Evolutionary conservation across 2,888 invertebrate species (phyloP), one percentile per base, ranked within the genome.

Genomic region (Altica lythri): DNA sequence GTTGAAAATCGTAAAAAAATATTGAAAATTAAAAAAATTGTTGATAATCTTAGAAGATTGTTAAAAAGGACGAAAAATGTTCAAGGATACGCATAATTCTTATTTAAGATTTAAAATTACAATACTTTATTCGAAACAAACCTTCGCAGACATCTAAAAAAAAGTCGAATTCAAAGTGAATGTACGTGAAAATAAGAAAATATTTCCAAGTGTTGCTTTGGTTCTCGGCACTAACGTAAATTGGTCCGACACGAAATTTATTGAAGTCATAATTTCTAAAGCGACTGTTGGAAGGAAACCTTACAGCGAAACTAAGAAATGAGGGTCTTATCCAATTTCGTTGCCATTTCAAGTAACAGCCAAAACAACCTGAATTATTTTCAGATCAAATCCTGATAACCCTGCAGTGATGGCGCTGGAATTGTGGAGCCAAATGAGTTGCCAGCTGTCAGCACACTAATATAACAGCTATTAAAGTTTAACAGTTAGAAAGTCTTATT

Each of bases 211-310:
- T 45, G 45, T 45, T 45, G 38, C 47, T 47, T 37, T 37, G 37
- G 14, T 29, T 9, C 32, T 46, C 46, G 46, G 47, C 48, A 48
- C 29, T 48, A 48, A 40, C 48, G 48, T 48, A 48, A 48, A 48
- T 48, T 40, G 48, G 38, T 30, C 30, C 48, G 48, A 48, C 40
- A 30, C 38, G 14, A 10, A 48, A 48, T 48, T 48, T 48, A 48
- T 48, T 13, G 48, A 48, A 38, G 48, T 40, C 38, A 48, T 48
- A 48, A 48, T 48, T 48, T 48, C 30, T 10, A 32, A 40, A 19
- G 48, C 48, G 38, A 40, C 48, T 27, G 48, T 38, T 40, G 48
- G 27, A 48, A 16, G 13, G 19, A 4, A 16, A 16, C 27, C 19
- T 19, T 48, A 29, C 27, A 19, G 17, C 27, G 38, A 40, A 48